These are phyloP conservation scores for Cyprinella venusta DNA, from an alignment of 2,797 vertebrate species.

Conservation along the genomic window DNA sequence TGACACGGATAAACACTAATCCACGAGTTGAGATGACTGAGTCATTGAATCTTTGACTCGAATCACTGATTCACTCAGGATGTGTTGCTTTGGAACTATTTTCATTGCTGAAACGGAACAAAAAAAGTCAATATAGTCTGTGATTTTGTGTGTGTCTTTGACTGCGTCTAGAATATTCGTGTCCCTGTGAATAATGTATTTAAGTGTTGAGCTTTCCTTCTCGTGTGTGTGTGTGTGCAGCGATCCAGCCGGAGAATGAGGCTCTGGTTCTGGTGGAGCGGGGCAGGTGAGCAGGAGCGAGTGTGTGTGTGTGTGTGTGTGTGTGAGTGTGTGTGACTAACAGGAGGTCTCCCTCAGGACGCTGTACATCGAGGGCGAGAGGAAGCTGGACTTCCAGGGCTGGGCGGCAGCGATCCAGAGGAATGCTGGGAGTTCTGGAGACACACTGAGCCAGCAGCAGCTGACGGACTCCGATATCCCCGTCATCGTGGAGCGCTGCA, in stretches of 20 bases:
- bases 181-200: too few species aligned
- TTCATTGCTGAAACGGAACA: too few species aligned
- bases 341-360: constrained; percentile 74
- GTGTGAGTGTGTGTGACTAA: neutral
- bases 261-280: constrained; percentile 92
- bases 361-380: constrained; percentile 89
- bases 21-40: too few species aligned
- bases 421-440: constrained; percentile 86
- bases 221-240: constrained; percentile 66
- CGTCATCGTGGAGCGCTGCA: constrained; percentile 89
- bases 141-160: too few species aligned
- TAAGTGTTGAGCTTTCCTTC: too few species aligned
- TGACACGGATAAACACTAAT: too few species aligned
- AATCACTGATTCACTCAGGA: too few species aligned
- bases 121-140: too few species aligned
- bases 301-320: too few species aligned
- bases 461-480: constrained; percentile 90
- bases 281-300: constrained; percentile 81
- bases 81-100: too few species aligned
- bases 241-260: constrained; percentile 87
- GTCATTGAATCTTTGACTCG: too few species aligned
- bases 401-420: constrained; percentile 88
- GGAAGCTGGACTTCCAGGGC: constrained; percentile 88
- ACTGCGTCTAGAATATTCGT: too few species aligned
- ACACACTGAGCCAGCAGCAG: constrained; percentile 90